Evolutionary conservation across 2,797 vertebrate genomes (phyloP), one percentile per base, ranked within the genome.

Genomic region (Bovichtus diacanthus): DNA sequence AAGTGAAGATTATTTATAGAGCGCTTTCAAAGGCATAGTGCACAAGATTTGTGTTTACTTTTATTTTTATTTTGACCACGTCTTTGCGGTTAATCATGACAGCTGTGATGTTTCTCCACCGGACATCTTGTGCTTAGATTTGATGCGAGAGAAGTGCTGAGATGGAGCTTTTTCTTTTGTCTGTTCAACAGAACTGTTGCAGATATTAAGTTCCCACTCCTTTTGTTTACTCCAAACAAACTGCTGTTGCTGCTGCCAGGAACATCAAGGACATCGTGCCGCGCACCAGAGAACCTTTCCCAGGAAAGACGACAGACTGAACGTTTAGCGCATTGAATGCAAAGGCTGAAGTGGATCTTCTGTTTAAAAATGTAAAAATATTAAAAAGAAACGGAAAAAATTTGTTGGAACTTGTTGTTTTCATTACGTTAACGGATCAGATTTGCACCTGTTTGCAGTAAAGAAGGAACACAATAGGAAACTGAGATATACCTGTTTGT

Each of bases 1-100:
- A 21, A 49, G 38, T 60, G 21, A 4, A 18, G 7, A 18, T n/a
- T 67, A 74, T 71, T 77, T 74, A 84, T 54, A 8, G 49, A 66
- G 18, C 2, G 41, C 38, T 36, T 51, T 64, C 23, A 55, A 44
- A 60, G 16, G 10, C 23, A 53, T 47, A 29, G 63, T 59, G 15
- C 23, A 25, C 23, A 5, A 59, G 23, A 68, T 55, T 55, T 58
- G 27, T 31, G 15, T 36, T 56, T 31, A 53, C 15, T 62, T 58
- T 53, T 21, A 21, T 64, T 69, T 41, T 34, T 9, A 25, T 60
- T 69, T 54, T 69, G 63, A 39, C 68, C 25, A 11, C 27, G 50
- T 56, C 46, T 68, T 46, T 46, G 70, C 16, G 2, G 19, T 19
- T 55, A 49, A 83, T 73, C 39, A 10, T 55, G 47, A 1, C 25